Evolutionary conservation across 2,888 invertebrate species (phyloP).

Genomic region (Ophion obscuratus): DNA sequence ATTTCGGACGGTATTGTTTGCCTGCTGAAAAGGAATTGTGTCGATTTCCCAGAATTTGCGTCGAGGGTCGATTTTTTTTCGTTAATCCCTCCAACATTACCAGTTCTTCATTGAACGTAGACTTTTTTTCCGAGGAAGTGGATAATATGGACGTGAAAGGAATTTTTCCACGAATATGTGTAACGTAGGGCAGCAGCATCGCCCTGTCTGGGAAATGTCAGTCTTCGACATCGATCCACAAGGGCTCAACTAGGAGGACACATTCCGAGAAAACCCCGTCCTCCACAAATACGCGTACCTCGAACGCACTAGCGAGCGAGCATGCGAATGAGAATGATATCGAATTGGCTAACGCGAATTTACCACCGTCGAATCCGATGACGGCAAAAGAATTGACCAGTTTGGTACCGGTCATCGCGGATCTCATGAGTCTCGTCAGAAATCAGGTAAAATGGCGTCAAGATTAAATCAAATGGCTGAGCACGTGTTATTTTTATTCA

Average conservation of each 20-base stretch:
- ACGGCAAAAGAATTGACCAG: slow-evolving; percentile 74
- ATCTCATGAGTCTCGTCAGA: slow-evolving; percentile 76
- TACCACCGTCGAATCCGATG: slow-evolving; percentile 47
- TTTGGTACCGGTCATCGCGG: slow-evolving; percentile 78
- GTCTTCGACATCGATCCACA: slow-evolving; percentile 2
- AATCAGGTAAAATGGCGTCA: slow-evolving; percentile 71
- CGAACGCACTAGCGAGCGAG: slow-evolving; percentile 42
- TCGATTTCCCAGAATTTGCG: no score
- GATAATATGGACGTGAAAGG: no score
- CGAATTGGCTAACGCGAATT: slow-evolving; percentile 59
- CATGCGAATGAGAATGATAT: slow-evolving; percentile 51
- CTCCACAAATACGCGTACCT: slow-evolving; percentile 19
- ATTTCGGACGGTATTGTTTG: no score
- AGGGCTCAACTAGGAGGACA: background rate
- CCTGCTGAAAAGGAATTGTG: no score
- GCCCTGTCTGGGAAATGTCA: slow-evolving; percentile 32
- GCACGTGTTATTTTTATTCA: background rate
- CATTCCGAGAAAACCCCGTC: slow-evolving; percentile 15
- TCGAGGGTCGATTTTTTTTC: no score
- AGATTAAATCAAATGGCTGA: background rate
- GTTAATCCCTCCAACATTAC: no score
- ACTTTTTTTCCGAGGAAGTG: background rate
- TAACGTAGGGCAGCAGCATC: slow-evolving; percentile 58
- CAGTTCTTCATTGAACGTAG: background rate
- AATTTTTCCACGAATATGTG: background rate